These are phyloP conservation scores for Ferdinandea cuprea DNA, from an alignment of 2,888 invertebrate genomes.

Conservation along the genomic window DNA sequence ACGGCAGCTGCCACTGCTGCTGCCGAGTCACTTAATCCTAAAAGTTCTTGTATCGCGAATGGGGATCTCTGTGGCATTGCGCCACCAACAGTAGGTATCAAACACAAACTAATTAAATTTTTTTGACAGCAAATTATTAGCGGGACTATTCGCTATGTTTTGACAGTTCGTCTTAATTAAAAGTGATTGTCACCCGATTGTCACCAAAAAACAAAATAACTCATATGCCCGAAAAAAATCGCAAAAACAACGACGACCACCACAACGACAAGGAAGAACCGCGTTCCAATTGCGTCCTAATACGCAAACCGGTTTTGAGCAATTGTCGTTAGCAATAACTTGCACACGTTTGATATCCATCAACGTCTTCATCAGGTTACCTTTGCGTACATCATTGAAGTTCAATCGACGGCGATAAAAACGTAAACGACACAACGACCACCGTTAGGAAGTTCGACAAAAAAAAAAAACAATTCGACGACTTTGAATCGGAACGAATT, in stretches of 20 bases:
- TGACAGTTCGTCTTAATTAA: constrained; percentile 38
- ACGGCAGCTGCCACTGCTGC: constrained; percentile 77
- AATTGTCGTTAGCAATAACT: constrained; percentile 74
- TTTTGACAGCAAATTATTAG: constrained; percentile 19
- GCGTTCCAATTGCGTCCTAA: constrained; percentile 73
- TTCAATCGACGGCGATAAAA: constrained; percentile 70
- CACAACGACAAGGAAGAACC: constrained; percentile 29
- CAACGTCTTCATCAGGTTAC: constrained; percentile 70
- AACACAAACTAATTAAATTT: constrained; percentile 9
- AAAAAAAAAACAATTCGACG: constrained; percentile 44
- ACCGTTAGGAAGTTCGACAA: constrained; percentile 49
- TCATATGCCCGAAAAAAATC: neutral
- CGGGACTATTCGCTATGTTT: constrained; percentile 25
- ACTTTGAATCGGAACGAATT: constrained; percentile 67
- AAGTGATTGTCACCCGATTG: constrained; percentile 37
- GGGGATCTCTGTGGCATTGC: constrained; percentile 83
- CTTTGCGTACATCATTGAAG: constrained; percentile 58
- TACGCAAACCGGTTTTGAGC: constrained; percentile 77
- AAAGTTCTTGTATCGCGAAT: constrained; percentile 83
- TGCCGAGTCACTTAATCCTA: constrained; percentile 79
- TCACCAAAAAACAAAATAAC: constrained; percentile 28
- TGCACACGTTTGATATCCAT: constrained; percentile 69
- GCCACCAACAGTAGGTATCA: constrained; percentile 52
- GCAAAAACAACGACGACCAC: constrained; percentile 2
- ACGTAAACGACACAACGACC: constrained; percentile 64